These are phyloP conservation scores for Hedychridium roseum DNA, from an alignment of 2,888 invertebrate genomes.

Conservation along the genomic window DNA sequence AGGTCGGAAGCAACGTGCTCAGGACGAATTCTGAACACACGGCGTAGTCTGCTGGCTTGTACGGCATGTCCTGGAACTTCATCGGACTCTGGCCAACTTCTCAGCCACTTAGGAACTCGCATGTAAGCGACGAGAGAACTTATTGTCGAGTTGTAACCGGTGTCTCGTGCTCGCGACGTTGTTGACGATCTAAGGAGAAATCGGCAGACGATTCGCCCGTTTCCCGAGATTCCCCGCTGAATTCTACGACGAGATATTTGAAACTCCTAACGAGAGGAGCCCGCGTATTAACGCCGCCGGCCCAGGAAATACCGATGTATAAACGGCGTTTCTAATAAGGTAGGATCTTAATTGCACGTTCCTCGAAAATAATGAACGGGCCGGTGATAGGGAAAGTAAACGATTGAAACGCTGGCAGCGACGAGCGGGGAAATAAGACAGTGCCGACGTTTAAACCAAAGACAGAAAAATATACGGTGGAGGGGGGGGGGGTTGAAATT, in stretches of 20 bases:
- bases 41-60: not conserved
- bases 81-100: conserved; percentile 24
- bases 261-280: no score
- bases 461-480: no score
- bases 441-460: no score
- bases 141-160: conserved; percentile 30
- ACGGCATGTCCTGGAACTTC: conserved; percentile 28
- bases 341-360: not conserved
- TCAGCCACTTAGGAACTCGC: conserved; percentile 34
- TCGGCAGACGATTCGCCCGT: not conserved
- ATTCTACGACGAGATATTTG: no score
- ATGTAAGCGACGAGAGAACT: conserved; percentile 37
- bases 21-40: conserved; percentile 2
- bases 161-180: conserved; percentile 20
- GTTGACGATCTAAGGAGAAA: conserved; percentile 8
- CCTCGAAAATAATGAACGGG: not conserved
- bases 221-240: no score
- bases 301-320: no score
- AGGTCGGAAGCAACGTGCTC: conserved; percentile 1
- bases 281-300: no score
- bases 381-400: not conserved
- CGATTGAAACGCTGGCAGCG: conserved; percentile 10
- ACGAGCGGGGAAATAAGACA: not conserved
- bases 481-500: no score
- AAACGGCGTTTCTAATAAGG: conserved; percentile 7